Evolutionary conservation across 92 coral and sea anemone genomes (phyloP).

Genomic region (Isaurus tuberculatus): DNA sequence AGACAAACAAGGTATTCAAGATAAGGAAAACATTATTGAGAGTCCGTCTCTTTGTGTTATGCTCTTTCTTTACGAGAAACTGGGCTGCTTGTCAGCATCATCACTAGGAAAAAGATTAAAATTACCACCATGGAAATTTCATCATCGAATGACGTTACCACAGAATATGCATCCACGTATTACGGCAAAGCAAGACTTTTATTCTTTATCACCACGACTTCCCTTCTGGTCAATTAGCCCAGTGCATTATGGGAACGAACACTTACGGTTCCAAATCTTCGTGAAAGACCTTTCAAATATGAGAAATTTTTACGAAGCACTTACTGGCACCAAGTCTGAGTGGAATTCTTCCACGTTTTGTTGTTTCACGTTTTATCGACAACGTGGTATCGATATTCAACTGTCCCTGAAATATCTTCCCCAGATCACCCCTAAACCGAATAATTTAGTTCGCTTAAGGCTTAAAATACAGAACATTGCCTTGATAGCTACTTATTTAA

Average conservation of each 20-base stretch:
- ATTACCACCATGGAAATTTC: constrained; percentile 82
- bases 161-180: constrained; percentile 69
- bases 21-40: background rate
- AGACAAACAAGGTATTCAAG: background rate
- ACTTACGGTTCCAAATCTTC: constrained; percentile 84
- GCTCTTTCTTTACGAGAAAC: constrained; percentile 77
- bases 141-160: constrained; percentile 87
- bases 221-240: constrained; percentile 91
- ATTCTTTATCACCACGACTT: constrained; percentile 70
- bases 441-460: constrained; percentile 64
- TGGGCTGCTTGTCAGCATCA: constrained; percentile 81
- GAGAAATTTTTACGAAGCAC: constrained; percentile 80
- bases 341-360: constrained; percentile 84
- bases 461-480: constrained; percentile 73
- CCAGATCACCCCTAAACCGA: constrained; percentile 72
- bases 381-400: constrained; percentile 86
- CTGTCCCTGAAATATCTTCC: constrained; percentile 81
- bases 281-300: constrained; percentile 76
- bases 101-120: constrained; percentile 67
- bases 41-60: constrained; percentile 71
- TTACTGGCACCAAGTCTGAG: constrained; percentile 70
- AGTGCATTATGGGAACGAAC: constrained; percentile 97
- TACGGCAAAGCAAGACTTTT: constrained; percentile 90
- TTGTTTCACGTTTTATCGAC: constrained; percentile 74
- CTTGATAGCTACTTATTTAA: constrained; percentile 68